Base-by-base conservation (phyloP, 1,140 invertebrate species). In the Panagrolaimus sp. region DNA sequence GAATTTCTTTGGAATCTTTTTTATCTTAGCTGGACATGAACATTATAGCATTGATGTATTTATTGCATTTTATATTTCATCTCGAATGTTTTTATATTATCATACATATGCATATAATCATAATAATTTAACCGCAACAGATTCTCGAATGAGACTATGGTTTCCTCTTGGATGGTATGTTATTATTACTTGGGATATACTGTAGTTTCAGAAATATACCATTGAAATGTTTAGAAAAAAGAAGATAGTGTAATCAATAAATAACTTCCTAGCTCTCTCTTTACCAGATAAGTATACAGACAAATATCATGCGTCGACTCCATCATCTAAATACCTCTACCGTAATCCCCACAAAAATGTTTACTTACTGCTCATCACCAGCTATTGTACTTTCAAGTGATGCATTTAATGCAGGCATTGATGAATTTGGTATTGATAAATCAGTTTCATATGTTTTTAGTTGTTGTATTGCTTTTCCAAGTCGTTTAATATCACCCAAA, bases 31-130 rank as follows among this genome's bases (percentile, higher is more conserved):
- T 20, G 96, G 93, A 23, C 96, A 98, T 83, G 96, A 98, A 85
- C 96, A 98, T 86, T 99, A 99, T 85, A 96, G 93, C 51, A 98
- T 99, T 74, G 96, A 98, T 84, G 94, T 99, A 31, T 98, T 98
- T 85, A 92, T 86, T 11, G 85, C 85, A 23, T 87, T 86, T 72
- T 87, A 86, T 75, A 81, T 87, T 31, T 83, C 84, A 5, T 84
- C 84, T 9, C 75, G 86, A 25, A 79, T 87, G 48, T 87, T 87
- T 71, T 77, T 86, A 51, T 86, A 86, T 71, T 70, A 45, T 72
- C 86, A 87, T 73, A 83, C 84, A 0, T 82, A 86, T 44, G 85
- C 86, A 48, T 85, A 86, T 78, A 85, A 85, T 72, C 70, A 82
- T 2, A 80, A 81, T 4, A 76, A 85, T 20, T 78, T 84, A 78